These are phyloP conservation scores for Brachycybe producta DNA, from an alignment of 2,888 invertebrate species.

Conservation along the genomic window DNA sequence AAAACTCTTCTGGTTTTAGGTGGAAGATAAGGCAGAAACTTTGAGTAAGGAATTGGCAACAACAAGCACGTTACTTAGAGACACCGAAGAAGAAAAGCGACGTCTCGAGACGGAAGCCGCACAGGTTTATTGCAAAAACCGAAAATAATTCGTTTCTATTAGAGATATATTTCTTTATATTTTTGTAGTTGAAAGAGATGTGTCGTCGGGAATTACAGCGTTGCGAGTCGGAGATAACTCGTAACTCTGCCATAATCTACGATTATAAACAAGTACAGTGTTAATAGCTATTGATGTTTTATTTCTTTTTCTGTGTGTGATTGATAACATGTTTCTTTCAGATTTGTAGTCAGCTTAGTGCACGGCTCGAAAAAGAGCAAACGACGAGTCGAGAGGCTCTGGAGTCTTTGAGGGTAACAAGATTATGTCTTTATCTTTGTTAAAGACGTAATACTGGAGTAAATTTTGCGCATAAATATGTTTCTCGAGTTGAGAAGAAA, in stretches of 20 bases:
- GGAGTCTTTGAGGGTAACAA: constrained; percentile 8
- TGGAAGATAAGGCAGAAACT: constrained; percentile 37
- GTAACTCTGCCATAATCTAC: constrained; percentile 66
- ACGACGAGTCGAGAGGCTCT: constrained; percentile 49
- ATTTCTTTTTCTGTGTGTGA: neutral
- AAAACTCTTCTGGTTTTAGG: too few relatives aligned
- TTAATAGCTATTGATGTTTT: neutral
- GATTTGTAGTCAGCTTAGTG: constrained; percentile 56
- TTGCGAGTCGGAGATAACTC: constrained; percentile 54
- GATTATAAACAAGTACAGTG: constrained; percentile 68
- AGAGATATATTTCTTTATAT: neutral
- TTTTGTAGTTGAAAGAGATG: constrained; percentile 54
- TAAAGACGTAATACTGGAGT: too few relatives aligned
- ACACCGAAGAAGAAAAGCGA: constrained; percentile 59
- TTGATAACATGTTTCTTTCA: constrained; percentile 23
- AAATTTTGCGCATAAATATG: too few relatives aligned
- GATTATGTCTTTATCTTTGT: neutral
- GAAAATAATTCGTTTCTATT: neutral
- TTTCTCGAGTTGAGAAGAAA: too few relatives aligned
- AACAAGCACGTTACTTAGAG: constrained; percentile 40
- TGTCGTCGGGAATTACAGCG: constrained; percentile 60
- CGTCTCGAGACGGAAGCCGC: constrained; percentile 50
- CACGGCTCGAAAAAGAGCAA: constrained; percentile 68
- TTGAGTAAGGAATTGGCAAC: constrained; percentile 34
- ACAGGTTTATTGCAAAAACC: constrained; percentile 30